phyloP scores from a whole-genome alignment of 2,888 invertebrate genomes.

The Lutraria lutraria region DNA sequence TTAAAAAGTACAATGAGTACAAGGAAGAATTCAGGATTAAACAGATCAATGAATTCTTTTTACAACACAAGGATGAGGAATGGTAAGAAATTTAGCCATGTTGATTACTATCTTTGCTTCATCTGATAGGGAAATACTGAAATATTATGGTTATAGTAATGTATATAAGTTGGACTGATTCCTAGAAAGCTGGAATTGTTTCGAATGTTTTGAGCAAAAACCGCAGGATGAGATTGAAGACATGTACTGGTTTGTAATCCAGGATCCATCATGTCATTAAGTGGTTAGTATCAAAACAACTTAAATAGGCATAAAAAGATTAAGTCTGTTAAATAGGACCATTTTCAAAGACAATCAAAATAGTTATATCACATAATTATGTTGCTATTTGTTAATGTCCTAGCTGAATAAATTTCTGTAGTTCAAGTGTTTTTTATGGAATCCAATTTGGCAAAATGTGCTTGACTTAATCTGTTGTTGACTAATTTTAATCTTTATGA shows the following conservation, averaged over 20 bases:
- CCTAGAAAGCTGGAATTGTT: too few relatives aligned
- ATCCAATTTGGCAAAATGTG: slow-evolving; percentile 1
- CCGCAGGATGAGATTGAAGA: not conserved
- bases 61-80: slow-evolving; percentile 99
- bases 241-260: not conserved
- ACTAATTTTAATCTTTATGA: too few relatives aligned
- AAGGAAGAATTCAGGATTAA: slow-evolving; percentile 98
- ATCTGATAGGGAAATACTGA: not conserved
- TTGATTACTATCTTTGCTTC: not conserved
- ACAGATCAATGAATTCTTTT: slow-evolving; percentile 99
- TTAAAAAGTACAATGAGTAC: slow-evolving; percentile 98
- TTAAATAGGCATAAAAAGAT: not conserved
- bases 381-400: not conserved
- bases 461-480: not conserved
- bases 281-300: not conserved
- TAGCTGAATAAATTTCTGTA: not conserved
- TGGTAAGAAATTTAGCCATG: slow-evolving; percentile 90
- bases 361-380: not conserved
- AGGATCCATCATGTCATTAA: not conserved
- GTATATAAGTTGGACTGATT: too few relatives aligned
- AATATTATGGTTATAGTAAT: not conserved
- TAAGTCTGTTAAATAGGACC: not conserved
- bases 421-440: not conserved
- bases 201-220: too few relatives aligned
- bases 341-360: not conserved